Evolutionary conservation across 2,797 vertebrate genomes (phyloP).

Genomic region (Heterohyrax brucei): DNA sequence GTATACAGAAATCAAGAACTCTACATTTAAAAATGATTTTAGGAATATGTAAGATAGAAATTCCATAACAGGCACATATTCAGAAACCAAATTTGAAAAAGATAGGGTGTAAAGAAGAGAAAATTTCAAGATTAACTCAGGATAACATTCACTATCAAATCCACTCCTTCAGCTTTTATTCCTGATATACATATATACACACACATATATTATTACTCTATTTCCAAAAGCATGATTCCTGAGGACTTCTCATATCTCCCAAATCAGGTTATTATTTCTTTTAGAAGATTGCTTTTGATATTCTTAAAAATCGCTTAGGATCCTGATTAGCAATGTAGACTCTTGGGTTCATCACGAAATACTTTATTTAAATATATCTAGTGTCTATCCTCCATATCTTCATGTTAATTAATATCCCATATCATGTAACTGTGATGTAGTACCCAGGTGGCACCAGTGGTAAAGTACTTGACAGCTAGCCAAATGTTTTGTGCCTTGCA

Average conservation of each 20-base stretch:
- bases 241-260: not conserved
- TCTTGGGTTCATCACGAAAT: slow-evolving; percentile 32
- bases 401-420: not conserved
- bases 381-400: not conserved
- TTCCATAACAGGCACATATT: slow-evolving; percentile 7
- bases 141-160: slow-evolving; percentile 40
- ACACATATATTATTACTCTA: no score
- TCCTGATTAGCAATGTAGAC: not conserved
- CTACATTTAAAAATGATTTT: not conserved
- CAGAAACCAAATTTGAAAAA: slow-evolving; percentile 66
- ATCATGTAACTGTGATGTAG: not conserved
- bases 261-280: not conserved
- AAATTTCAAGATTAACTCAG: slow-evolving; percentile 38
- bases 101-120: not conserved
- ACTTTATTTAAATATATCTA: not conserved
- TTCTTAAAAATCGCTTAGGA: not conserved
- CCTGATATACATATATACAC: not conserved
- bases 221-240: not conserved
- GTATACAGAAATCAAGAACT: slow-evolving; percentile 39
- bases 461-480: not conserved
- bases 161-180: not conserved
- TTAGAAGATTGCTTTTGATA: not conserved
- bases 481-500: not conserved
- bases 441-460: not conserved
- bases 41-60: slow-evolving; percentile 49